phyloP scores from a whole-genome alignment of 2,797 vertebrate genomes.

The Darevskia nairensis region DNA sequence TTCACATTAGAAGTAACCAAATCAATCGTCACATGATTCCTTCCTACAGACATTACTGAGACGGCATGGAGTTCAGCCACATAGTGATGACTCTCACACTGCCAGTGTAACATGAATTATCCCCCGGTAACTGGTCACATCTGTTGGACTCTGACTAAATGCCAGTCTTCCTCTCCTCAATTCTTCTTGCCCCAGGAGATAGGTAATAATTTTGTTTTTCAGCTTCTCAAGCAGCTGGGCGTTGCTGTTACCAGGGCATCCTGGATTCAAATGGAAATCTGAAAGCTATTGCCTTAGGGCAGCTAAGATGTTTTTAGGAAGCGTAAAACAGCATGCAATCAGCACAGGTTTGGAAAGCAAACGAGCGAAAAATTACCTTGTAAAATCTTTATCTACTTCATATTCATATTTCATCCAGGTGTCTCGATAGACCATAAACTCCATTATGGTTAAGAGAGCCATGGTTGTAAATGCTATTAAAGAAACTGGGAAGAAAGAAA shows the following conservation, averaged over 20 bases:
- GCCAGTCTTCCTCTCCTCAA: background rate
- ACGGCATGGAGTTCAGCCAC: background rate
- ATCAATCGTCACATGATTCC: background rate
- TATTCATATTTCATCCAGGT: slow-evolving; percentile 99
- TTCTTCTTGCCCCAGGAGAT: background rate
- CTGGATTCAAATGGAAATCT: background rate
- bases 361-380: slow-evolving; percentile 82
- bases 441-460: slow-evolving; percentile 91
- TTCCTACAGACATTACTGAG: background rate
- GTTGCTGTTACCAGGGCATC: background rate
- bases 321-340: background rate
- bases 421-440: slow-evolving; percentile 95
- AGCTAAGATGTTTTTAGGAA: background rate
- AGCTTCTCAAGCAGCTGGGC: background rate
- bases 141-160: background rate
- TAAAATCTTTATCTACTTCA: slow-evolving; percentile 97
- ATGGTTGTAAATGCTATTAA: slow-evolving; percentile 93
- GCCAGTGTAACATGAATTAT: background rate
- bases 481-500: slow-evolving; percentile 83
- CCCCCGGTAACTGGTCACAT: background rate
- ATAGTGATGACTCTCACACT: background rate
- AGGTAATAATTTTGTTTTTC: slow-evolving; percentile 23
- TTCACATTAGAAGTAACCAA: background rate
- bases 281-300: background rate
- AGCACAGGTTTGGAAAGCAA: slow-evolving; percentile 29